Percentiles rank a stretch among this genome's conserved stretches.
phyloP scores from a whole-genome alignment of 2,888 invertebrate genomes.

The Epirrhoe alternata region DNA sequence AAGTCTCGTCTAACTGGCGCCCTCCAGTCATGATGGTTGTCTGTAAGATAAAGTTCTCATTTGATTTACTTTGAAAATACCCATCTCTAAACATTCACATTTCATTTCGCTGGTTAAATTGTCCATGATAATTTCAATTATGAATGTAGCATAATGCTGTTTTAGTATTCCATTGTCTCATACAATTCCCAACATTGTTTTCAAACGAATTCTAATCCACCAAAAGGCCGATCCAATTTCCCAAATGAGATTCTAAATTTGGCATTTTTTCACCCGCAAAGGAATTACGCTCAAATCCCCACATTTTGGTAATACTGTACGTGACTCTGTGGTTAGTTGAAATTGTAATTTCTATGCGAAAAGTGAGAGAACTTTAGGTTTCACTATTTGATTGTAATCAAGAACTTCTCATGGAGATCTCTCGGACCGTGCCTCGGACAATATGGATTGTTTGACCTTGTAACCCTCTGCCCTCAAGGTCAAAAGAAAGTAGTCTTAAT shows the following conservation, averaged over 20 bases:
- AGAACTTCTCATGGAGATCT: too few species aligned
- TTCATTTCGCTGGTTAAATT: too few species aligned
- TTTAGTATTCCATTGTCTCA: slow-evolving; percentile 29
- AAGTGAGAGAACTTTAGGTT: neutral
- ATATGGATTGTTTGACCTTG: too few species aligned
- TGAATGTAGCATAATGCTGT: slow-evolving; percentile 11
- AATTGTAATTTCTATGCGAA: slow-evolving; percentile 47
- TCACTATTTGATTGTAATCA: neutral
- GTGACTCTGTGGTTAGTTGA: slow-evolving; percentile 57
- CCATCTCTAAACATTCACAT: neutral
- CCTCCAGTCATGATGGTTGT: slow-evolving; percentile 12
- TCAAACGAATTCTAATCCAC: slow-evolving; percentile 40
- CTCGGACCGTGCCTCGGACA: too few species aligned
- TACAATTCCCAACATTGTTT: slow-evolving; percentile 41
- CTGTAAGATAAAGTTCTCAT: slow-evolving; percentile 11
- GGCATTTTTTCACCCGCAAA: slow-evolving; percentile 39
- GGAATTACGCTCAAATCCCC: slow-evolving; percentile 39
- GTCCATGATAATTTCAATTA: slow-evolving; percentile 2
- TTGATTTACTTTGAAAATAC: too few species aligned
- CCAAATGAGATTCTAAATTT: slow-evolving; percentile 45
- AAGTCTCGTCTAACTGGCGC: slow-evolving; percentile 40
- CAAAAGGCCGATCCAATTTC: slow-evolving; percentile 44
- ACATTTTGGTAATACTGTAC: slow-evolving; percentile 60
- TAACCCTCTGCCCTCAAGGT: too few species aligned
- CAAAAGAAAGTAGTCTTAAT: too few species aligned